phyloP scores from a whole-genome alignment of 2,888 invertebrate genomes.

The Ptychoptera albimana region DNA sequence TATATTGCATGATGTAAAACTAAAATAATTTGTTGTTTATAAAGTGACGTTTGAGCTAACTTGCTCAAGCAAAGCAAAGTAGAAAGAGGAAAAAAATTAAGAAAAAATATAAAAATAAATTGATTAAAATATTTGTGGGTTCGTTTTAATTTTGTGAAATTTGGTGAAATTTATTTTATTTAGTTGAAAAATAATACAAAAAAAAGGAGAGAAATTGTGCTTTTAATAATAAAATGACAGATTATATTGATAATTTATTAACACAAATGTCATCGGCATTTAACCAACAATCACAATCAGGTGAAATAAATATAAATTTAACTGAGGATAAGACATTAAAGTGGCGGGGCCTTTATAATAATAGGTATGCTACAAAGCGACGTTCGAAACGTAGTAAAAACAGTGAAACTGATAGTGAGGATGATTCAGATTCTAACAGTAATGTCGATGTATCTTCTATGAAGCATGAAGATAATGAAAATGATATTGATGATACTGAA shows the following conservation, averaged over 20 bases:
- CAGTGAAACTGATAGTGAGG: neutral
- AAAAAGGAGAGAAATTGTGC: too few species aligned
- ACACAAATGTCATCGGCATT: slow-evolving; percentile 27
- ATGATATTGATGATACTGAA: neutral
- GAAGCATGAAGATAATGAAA: neutral
- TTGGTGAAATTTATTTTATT: too few species aligned
- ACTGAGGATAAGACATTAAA: slow-evolving; percentile 29
- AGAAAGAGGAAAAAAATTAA: too few species aligned
- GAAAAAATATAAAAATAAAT: too few species aligned
- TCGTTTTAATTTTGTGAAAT: too few species aligned
- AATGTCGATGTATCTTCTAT: neutral
- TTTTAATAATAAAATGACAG: slow-evolving; percentile 18
- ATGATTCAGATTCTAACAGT: neutral
- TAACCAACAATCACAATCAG: slow-evolving; percentile 13
- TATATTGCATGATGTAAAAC: too few species aligned
- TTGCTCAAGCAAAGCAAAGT: too few species aligned
- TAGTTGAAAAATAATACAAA: too few species aligned
- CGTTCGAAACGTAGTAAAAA: slow-evolving; percentile 26
- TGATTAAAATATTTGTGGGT: too few species aligned
- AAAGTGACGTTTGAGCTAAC: too few species aligned
- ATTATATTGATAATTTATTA: slow-evolving; percentile 22
- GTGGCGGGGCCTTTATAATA: slow-evolving; percentile 29
- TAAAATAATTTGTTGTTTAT: too few species aligned
- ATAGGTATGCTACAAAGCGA: slow-evolving; percentile 24
- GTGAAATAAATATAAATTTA: slow-evolving; percentile 20